A percentile compares a stretch with the other conserved stretches of the same genome.
phyloP scores from a whole-genome alignment of 2,888 invertebrate genomes.

The Eristalis tenax region DNA sequence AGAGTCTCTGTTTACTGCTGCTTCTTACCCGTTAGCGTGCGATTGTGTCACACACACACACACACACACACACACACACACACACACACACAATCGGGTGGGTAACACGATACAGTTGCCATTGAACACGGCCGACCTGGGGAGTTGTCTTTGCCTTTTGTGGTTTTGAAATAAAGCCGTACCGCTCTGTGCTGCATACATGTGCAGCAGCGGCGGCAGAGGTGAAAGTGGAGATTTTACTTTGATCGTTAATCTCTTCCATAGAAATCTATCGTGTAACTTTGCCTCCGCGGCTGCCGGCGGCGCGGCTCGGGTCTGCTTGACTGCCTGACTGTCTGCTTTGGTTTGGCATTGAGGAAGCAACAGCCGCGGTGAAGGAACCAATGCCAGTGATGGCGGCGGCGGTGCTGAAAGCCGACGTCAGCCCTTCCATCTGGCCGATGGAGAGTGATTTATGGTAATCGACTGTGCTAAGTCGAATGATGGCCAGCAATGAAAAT shows the following conservation, averaged over 20 bases:
- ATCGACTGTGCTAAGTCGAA: not conserved
- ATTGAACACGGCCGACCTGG: conserved; percentile 62
- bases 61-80: no score
- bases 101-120: conserved; percentile 58
- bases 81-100: not conserved
- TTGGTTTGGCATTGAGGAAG: not conserved
- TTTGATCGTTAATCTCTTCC: conserved; percentile 41
- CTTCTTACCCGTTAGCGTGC: conserved; percentile 32
- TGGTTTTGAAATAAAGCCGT: conserved; percentile 51
- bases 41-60: conserved; percentile 17
- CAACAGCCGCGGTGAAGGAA: no score
- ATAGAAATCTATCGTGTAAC: conserved; percentile 38
- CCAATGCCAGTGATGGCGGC: not conserved
- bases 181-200: conserved; percentile 6
- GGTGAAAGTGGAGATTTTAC: conserved; percentile 59
- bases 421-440: not conserved
- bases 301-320: not conserved
- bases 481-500: not conserved
- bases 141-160: conserved; percentile 55
- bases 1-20: conserved; percentile 26
- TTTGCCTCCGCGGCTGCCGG: not conserved
- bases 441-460: not conserved
- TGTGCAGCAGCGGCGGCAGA: conserved; percentile 3
- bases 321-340: not conserved
- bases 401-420: not conserved